phyloP scores from a whole-genome alignment of 2,888 invertebrate species.

The Balanococcus diminutus region DNA sequence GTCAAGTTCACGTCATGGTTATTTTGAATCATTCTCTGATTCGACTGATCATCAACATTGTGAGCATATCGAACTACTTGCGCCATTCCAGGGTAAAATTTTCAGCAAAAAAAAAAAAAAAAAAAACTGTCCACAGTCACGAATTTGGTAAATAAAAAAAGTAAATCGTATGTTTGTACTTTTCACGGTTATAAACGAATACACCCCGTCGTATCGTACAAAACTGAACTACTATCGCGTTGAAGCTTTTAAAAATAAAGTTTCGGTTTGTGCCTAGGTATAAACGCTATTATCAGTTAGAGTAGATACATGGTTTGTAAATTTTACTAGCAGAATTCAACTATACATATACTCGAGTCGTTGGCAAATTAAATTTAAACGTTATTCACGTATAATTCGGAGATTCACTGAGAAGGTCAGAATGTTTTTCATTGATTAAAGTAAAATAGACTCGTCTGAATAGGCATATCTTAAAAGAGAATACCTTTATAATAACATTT shows the following conservation, averaged over 20 bases:
- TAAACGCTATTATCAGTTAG: constrained; percentile 9
- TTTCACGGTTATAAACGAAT: neutral
- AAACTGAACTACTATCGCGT: neutral
- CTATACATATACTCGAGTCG: neutral
- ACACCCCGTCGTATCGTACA: neutral
- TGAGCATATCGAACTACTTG: neutral
- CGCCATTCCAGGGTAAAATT: neutral
- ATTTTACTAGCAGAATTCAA: neutral
- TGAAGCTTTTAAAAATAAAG: neutral
- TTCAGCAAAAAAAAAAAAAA: too few species aligned
- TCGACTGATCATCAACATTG: neutral
- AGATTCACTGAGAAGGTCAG: neutral
- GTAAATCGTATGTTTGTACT: neutral
- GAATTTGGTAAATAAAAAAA: neutral
- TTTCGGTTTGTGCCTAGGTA: neutral
- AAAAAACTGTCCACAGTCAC: neutral
- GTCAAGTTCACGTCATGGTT: neutral
- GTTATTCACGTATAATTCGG: neutral
- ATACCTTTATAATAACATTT: neutral
- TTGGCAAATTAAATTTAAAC: neutral
- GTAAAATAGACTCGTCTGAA: neutral
- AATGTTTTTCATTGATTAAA: neutral
- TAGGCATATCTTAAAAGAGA: neutral
- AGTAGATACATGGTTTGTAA: neutral
- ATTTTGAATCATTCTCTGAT: neutral